Evolutionary conservation across 2,888 invertebrate genomes (phyloP).

Genomic region (Trichogramma dendrolimi): DNA sequence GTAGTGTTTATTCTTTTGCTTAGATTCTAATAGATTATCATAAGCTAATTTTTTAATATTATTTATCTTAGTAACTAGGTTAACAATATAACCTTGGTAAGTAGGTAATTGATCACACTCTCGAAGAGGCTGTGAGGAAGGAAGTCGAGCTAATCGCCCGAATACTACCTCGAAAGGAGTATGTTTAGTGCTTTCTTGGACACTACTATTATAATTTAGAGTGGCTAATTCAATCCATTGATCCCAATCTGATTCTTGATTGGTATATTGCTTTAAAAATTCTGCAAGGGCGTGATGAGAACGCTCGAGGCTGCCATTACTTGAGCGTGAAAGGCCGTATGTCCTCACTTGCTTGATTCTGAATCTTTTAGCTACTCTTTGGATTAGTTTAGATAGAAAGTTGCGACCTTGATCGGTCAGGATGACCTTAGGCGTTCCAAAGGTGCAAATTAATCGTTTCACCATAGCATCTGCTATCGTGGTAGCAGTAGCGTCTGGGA

Average conservation of each 20-base stretch:
- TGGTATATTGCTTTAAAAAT: background rate
- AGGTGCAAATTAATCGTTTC: constrained; percentile 26
- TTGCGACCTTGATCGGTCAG: constrained; percentile 33
- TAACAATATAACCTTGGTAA: no score
- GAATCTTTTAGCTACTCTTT: constrained; percentile 24
- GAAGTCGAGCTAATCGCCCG: constrained; percentile 1
- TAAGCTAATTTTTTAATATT: background rate
- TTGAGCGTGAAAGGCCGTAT: constrained; percentile 27
- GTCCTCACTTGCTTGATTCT: constrained; percentile 26
- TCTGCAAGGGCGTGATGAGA: background rate
- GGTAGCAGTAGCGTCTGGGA: constrained; percentile 20
- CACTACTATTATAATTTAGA: constrained; percentile 5
- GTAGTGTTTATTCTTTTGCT: background rate
- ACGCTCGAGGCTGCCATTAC: constrained; percentile 22
- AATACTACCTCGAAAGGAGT: constrained; percentile 3
- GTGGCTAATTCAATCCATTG: background rate
- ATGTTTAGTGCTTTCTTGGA: constrained; percentile 4
- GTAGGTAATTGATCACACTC: no score
- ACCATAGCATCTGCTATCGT: constrained; percentile 29
- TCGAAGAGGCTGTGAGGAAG: no score
- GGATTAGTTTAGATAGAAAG: constrained; percentile 28
- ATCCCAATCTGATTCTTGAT: background rate
- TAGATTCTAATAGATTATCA: background rate
- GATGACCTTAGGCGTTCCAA: constrained; percentile 25
- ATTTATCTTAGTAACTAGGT: no score